Evolutionary conservation across 2,797 vertebrate genomes (phyloP).

Genomic region (Argentina silus): DNA sequence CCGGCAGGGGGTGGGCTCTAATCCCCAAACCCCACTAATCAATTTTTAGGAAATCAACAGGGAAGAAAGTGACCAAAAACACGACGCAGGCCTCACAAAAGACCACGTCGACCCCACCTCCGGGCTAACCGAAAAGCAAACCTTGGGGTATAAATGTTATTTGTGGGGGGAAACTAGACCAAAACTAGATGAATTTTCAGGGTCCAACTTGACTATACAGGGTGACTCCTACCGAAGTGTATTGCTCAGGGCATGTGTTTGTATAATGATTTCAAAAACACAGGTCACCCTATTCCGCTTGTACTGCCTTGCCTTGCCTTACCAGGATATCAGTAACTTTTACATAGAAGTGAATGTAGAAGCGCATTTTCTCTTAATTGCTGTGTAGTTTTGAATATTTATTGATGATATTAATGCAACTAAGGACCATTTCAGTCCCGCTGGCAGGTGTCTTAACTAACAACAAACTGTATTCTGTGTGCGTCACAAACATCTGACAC

Average conservation of each 20-base stretch:
- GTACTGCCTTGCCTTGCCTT: neutral
- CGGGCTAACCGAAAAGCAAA: no score
- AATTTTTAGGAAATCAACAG: slow-evolving; percentile 61
- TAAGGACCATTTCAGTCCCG: neutral
- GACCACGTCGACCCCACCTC: neutral
- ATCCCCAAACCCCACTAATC: slow-evolving; percentile 61
- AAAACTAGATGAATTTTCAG: neutral
- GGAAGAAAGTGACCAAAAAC: slow-evolving; percentile 58
- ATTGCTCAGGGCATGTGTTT: neutral
- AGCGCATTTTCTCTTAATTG: no score
- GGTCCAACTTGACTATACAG: neutral
- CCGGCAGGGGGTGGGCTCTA: slow-evolving; percentile 67
- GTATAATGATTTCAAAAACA: neutral
- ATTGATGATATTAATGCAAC: neutral
- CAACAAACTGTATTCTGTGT: neutral
- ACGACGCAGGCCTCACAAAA: slow-evolving; percentile 41
- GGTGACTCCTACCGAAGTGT: neutral
- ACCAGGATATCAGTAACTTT: no score
- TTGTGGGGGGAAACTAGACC: no score
- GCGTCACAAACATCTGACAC: no score
- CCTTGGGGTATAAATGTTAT: neutral
- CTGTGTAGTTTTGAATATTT: neutral
- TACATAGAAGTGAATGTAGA: no score
- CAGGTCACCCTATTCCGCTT: neutral
- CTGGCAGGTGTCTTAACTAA: neutral